These are phyloP conservation scores for Phthorimaea operculella DNA, from an alignment of 1,140 invertebrate genomes.

Conservation along the genomic window DNA sequence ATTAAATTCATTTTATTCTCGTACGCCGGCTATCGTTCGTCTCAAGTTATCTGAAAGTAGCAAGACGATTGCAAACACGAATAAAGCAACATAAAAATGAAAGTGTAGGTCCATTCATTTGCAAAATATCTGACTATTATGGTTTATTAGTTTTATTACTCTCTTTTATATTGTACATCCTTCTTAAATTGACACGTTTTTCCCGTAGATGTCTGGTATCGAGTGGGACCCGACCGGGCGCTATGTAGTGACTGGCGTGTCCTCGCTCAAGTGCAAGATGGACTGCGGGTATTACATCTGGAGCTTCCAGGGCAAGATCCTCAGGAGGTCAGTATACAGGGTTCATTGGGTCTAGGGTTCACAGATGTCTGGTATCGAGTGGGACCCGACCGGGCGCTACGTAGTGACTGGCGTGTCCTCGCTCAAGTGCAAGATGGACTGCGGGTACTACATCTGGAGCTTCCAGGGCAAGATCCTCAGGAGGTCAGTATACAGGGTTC, in stretches of 20 bases:
- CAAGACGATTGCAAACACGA: too few species aligned
- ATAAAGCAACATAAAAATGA: too few species aligned
- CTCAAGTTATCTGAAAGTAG: too few species aligned
- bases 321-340: constrained; percentile 64
- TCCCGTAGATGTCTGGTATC: constrained; percentile 87
- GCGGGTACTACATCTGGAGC: constrained; percentile 96
- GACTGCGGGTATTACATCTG: constrained; percentile 98
- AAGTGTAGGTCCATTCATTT: too few species aligned
- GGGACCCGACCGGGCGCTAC: constrained; percentile 99
- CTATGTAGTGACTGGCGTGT: constrained; percentile 96
- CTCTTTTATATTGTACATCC: too few species aligned
- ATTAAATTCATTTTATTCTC: too few species aligned
- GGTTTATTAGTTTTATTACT: too few species aligned
- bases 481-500: too few species aligned
- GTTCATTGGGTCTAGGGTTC: too few species aligned
- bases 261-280: constrained; percentile 96
- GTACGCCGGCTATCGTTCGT: too few species aligned
- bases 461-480: constrained; percentile 90
- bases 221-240: constrained; percentile 99
- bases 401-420: constrained; percentile 94
- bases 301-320: constrained; percentile 94
- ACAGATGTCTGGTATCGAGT: constrained; percentile 94
- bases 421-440: constrained; percentile 97
- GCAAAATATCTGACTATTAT: too few species aligned
- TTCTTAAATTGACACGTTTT: too few species aligned